Conservation (phyloP, 2,888 invertebrate species). For the Hipparchia sbordonii region DNA sequence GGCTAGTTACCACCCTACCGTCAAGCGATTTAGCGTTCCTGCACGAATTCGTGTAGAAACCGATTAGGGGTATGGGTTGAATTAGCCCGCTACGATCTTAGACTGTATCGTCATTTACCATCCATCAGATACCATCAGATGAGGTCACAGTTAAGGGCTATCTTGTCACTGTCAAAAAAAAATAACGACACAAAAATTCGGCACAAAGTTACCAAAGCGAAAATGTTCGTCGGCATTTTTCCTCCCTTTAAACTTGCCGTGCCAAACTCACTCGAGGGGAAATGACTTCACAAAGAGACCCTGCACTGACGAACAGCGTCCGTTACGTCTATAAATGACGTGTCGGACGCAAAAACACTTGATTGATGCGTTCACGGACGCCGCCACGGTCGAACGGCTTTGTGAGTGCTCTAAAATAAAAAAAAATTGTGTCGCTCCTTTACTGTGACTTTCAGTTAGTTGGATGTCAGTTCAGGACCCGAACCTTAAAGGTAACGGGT, state of each 20-base stretch:
- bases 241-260: slow-evolving; percentile 22
- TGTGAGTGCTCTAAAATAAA: slow-evolving; percentile 18
- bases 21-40: too few relatives aligned
- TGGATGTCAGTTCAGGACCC: not conserved
- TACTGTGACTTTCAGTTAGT: not conserved
- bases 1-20: too few relatives aligned
- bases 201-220: not conserved
- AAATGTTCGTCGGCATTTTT: slow-evolving; percentile 15
- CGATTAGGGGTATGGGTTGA: too few relatives aligned
- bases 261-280: slow-evolving; percentile 34
- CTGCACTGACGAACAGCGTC: slow-evolving; percentile 16
- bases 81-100: too few relatives aligned
- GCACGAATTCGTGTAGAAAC: too few relatives aligned
- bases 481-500: not conserved
- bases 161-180: too few relatives aligned
- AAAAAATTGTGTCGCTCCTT: not conserved
- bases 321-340: slow-evolving; percentile 43
- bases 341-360: slow-evolving; percentile 38
- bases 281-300: slow-evolving; percentile 35
- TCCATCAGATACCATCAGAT: too few relatives aligned
- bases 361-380: slow-evolving; percentile 42
- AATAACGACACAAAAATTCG: not conserved
- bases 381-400: slow-evolving; percentile 33
- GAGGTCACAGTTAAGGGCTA: too few relatives aligned
- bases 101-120: too few relatives aligned